phyloP scores from a whole-genome alignment of 2,888 invertebrate species.

The Lasioglossum villosulum region DNA sequence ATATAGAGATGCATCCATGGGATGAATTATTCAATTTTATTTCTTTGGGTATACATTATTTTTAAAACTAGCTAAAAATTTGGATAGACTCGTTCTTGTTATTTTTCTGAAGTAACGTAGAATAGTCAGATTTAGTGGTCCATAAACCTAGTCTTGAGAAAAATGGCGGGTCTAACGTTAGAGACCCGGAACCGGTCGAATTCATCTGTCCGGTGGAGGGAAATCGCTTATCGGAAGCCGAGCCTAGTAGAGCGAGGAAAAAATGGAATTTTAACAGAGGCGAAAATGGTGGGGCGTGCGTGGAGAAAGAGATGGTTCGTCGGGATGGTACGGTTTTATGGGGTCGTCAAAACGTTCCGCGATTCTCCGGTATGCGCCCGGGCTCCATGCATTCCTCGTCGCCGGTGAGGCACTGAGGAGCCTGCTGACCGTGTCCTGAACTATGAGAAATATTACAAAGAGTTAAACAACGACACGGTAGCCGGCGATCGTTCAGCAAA shows the following conservation, averaged over 20 bases:
- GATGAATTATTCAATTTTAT: not conserved
- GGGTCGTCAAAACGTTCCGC: conserved; percentile 81
- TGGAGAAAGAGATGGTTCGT: conserved; percentile 64
- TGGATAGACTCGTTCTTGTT: not conserved
- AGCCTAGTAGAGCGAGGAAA: conserved; percentile 1
- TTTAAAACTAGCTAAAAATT: not conserved
- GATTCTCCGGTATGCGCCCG: conserved; percentile 78
- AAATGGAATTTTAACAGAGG: conserved; percentile 13
- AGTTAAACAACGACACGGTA: conserved; percentile 72
- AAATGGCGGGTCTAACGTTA: not conserved
- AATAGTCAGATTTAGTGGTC: not conserved
- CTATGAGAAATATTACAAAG: conserved; percentile 76
- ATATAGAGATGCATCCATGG: not conserved
- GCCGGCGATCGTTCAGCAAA: conserved; percentile 63
- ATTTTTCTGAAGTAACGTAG: not conserved
- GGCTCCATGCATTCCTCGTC: conserved; percentile 75
- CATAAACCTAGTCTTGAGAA: not conserved
- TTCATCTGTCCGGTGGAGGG: conserved; percentile 3
- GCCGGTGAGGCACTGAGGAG: conserved; percentile 60
- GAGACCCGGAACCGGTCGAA: conserved; percentile 8
- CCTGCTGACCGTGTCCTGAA: conserved; percentile 59
- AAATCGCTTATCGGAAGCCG: conserved; percentile 26
- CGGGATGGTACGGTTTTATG: conserved; percentile 80
- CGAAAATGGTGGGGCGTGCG: conserved; percentile 26
- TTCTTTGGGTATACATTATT: not conserved